phyloP scores from a whole-genome alignment of 2,113 vertebrate species.

The Sialia sialis region DNA sequence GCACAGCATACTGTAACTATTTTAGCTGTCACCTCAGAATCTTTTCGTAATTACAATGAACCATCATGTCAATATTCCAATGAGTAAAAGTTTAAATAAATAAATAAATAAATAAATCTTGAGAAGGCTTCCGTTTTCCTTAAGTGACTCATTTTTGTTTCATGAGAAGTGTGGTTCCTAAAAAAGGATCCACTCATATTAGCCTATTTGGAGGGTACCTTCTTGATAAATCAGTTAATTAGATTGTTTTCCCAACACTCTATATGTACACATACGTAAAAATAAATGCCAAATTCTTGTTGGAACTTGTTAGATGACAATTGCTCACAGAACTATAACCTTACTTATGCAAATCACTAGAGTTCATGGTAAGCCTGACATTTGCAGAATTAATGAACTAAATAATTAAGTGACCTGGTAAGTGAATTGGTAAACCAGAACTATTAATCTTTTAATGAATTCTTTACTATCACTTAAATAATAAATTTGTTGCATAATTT shows the following conservation, averaged over 20 bases:
- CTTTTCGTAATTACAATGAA: conserved; percentile 16
- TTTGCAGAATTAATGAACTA: conserved; percentile 82
- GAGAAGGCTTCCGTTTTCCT: background rate
- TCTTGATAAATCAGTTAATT: background rate
- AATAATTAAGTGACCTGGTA: conserved; percentile 81
- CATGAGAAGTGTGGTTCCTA: background rate
- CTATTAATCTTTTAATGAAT: conserved; percentile 79
- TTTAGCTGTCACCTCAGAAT: background rate
- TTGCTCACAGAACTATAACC: conserved; percentile 65
- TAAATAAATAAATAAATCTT: background rate
- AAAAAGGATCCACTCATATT: background rate
- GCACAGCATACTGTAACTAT: background rate
- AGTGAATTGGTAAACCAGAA: conserved; percentile 80
- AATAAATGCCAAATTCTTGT: conserved; percentile 66
- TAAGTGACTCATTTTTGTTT: background rate
- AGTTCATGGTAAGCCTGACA: conserved; percentile 77
- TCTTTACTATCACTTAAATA: conserved; percentile 77
- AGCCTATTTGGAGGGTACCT: background rate
- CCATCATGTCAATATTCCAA: background rate
- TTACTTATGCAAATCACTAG: conserved; percentile 76
- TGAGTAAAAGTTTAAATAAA: conserved; percentile 8
- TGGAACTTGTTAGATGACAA: conserved; percentile 59
- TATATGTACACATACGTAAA: background rate
- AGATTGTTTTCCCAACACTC: conserved; percentile 3
- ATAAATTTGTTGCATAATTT: conserved; percentile 73